Conservation (phyloP, 2,888 invertebrate genomes). For the Drymonia ruficornis region DNA sequence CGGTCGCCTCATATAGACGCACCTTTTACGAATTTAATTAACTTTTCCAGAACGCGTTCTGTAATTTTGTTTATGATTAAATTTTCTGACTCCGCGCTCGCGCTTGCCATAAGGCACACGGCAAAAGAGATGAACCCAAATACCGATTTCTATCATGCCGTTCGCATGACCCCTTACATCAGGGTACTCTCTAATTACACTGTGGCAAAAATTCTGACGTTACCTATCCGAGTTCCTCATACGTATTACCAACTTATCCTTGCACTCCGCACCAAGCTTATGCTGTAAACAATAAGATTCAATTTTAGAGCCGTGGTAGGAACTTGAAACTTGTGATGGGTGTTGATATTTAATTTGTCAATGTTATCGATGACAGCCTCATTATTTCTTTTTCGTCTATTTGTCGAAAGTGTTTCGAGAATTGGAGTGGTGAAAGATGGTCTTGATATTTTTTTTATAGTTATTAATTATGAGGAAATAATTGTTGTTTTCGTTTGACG, state of each 20-base stretch:
- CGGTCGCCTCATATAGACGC: no score
- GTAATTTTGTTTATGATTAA: slow-evolving; percentile 3
- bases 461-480: slow-evolving; percentile 40
- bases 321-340: slow-evolving; percentile 22
- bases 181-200: slow-evolving; percentile 74
- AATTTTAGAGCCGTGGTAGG: slow-evolving; percentile 14
- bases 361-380: slow-evolving; percentile 75
- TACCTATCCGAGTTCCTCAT: slow-evolving; percentile 53
- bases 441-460: slow-evolving; percentile 47
- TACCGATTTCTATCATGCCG: slow-evolving; percentile 70
- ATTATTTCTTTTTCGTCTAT: slow-evolving; percentile 64
- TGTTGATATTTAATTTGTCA: slow-evolving; percentile 82
- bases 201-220: slow-evolving; percentile 73
- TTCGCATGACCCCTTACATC: slow-evolving; percentile 78
- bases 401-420: slow-evolving; percentile 55
- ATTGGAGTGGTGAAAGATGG: slow-evolving; percentile 57
- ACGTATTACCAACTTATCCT: slow-evolving; percentile 42
- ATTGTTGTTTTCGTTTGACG: slow-evolving; percentile 34
- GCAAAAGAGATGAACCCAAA: slow-evolving; percentile 32
- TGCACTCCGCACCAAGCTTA: slow-evolving; percentile 30
- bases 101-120: slow-evolving; percentile 20
- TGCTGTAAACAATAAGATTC: slow-evolving; percentile 26
- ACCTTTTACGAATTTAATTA: no score
- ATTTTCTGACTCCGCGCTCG: slow-evolving; percentile 6
- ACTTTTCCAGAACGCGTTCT: no score